Conservation (phyloP, 2,888 invertebrate genomes). For the Archips xylosteana region DNA sequence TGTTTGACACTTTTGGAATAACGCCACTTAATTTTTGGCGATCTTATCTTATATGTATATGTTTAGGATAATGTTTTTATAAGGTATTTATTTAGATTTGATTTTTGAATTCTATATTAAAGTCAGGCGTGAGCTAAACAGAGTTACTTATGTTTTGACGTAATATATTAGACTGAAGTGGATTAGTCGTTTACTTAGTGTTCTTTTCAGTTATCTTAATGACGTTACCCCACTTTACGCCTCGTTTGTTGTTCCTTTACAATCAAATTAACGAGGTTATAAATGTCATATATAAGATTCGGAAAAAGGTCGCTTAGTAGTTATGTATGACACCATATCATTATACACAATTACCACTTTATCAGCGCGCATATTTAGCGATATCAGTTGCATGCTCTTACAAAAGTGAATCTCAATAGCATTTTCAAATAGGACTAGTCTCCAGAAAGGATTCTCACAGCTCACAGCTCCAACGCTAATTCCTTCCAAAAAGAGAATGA, state of each 20-base stretch:
- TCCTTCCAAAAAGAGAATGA: conserved; percentile 17
- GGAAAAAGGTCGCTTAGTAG: too few species aligned
- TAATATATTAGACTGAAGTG: not conserved
- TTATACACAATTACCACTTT: too few species aligned
- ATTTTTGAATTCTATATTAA: not conserved
- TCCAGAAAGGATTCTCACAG: not conserved
- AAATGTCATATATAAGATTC: not conserved
- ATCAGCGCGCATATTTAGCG: too few species aligned
- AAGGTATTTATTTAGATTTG: not conserved
- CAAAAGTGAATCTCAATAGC: not conserved
- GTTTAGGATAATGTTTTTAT: not conserved
- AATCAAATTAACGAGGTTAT: not conserved
- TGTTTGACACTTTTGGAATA: not conserved
- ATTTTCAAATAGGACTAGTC: not conserved
- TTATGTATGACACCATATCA: too few species aligned
- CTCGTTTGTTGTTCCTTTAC: not conserved
- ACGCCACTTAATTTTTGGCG: not conserved
- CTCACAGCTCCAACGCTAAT: conserved; percentile 5
- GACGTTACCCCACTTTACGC: not conserved
- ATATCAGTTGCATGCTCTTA: not conserved
- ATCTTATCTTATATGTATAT: too few species aligned
- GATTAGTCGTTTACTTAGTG: not conserved
- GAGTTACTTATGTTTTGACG: too few species aligned
- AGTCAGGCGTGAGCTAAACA: not conserved
- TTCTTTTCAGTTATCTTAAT: not conserved